Evolutionary conservation across 2,113 vertebrate species (phyloP), one percentile per base, ranked within the genome.

Genomic region (Sinocyclocheilus grahami): DNA sequence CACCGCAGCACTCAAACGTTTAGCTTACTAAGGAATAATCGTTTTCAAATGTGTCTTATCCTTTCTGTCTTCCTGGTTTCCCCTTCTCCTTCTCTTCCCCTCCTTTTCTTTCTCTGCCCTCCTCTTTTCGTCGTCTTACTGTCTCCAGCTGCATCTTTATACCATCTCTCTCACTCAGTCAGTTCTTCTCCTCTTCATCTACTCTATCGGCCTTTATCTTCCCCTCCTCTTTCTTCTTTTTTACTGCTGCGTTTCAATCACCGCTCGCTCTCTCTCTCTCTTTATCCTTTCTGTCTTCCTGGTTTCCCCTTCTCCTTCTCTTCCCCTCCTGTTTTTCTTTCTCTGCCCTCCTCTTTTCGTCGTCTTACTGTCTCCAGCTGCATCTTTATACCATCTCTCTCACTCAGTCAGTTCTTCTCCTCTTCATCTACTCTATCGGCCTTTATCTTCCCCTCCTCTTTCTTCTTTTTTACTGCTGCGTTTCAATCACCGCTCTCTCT

Each of bases 1-100:
- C 55, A 60, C 27, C 27, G 48, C 60, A 86, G 84, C 67, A 85
- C 82, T 78, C 85, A 37, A 78, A 80, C 85, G 0, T 89, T 91
- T 71, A 88, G 87, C 86, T 92, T 85, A 86, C 79, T 37, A 53
- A 89, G 69, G 62, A 87, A 83, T 85, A 88, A 84, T 86, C 85
- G 33, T 85, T 81, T 37, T 53, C 63, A 78, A 84, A 89, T 67
- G 5, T 5, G 39, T 77, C 30, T 86, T 27, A 80, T 74, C 63
- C 30, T 60, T 55, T 13, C 46, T 62, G 39, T 60, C 27, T 51
- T 78, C 63, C 53, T 63, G 74, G 62, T 55, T 79, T 78, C 62
- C 82, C 78, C 82, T 85, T 89, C 63, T 78, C 78, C 42, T n/a
- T n/a, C n/a, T n/a, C n/a, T n/a, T n/a, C n/a, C n/a, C n/a, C n/a